Conservation (phyloP, 2,797 vertebrate species). For the Lagodon rhomboides region DNA sequence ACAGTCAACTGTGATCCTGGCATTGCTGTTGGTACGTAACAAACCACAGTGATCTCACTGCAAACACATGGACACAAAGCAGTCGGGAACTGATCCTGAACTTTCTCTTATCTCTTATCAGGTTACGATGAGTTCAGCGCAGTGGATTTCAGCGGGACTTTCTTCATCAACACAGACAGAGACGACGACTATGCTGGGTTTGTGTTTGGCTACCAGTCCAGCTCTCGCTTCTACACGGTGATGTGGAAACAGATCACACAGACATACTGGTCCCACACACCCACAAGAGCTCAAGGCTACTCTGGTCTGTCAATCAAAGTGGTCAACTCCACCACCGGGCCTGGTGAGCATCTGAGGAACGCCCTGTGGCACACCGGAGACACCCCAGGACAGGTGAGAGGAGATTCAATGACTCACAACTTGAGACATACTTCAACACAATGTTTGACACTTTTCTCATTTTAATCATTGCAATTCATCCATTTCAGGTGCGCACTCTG, state of each 20-base stretch:
- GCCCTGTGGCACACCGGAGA: constrained; percentile 99
- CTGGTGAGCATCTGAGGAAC: constrained; percentile 97
- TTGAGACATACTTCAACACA: background rate
- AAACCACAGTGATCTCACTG: background rate
- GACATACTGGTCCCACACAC: constrained; percentile 95
- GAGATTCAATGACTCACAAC: background rate
- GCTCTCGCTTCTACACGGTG: constrained; percentile 98
- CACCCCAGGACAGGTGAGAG: constrained; percentile 93
- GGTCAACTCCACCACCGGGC: constrained; percentile 98
- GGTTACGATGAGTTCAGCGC: constrained; percentile 98
- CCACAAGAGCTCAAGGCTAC: constrained; percentile 97
- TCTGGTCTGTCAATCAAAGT: constrained; percentile 98
- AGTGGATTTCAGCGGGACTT: constrained; percentile 98
- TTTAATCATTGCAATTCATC: constrained; percentile 31
- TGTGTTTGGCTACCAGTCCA: constrained; percentile 99
- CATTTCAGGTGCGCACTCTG: constrained; percentile 92
- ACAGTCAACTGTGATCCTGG: constrained; percentile 99
- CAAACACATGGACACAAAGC: constrained; percentile 2
- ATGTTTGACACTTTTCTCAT: constrained; percentile 22
- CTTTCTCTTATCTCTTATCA: constrained; percentile 61
- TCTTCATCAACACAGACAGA: constrained; percentile 98
- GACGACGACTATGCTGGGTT: constrained; percentile 99
- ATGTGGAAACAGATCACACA: constrained; percentile 99
- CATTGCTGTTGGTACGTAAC: constrained; percentile 93
- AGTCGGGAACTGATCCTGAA: constrained; percentile 24